Evolutionary conservation across 1,140 invertebrate genomes (phyloP).

Genomic region (Drosophila athabasca): DNA sequence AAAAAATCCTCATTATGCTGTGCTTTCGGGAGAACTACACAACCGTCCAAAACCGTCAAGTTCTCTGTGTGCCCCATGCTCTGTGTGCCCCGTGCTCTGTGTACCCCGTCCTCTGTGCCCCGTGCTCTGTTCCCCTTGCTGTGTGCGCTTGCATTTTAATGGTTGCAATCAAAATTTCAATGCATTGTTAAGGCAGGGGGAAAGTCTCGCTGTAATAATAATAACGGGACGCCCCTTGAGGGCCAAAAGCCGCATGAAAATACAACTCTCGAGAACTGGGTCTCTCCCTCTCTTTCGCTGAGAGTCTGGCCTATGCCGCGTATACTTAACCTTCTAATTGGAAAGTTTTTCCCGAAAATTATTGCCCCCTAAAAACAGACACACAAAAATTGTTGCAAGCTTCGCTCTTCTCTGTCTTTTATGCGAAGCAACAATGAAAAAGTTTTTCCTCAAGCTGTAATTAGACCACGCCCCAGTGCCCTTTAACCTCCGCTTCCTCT

Average conservation of each 20-base stretch:
- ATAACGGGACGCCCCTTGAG: too few species aligned
- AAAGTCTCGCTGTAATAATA: background rate
- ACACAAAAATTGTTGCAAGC: constrained; percentile 45
- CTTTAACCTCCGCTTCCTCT: constrained; percentile 1
- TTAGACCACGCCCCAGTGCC: constrained; percentile 51
- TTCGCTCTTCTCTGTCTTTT: constrained; percentile 24
- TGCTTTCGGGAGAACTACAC: constrained; percentile 13
- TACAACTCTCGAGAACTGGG: constrained; percentile 10
- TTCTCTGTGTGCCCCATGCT: background rate
- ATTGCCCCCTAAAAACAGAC: constrained; percentile 40
- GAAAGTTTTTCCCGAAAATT: constrained; percentile 54
- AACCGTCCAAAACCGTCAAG: constrained; percentile 10
- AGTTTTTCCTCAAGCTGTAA: constrained; percentile 60
- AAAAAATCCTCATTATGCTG: constrained; percentile 68
- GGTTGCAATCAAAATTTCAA: constrained; percentile 76
- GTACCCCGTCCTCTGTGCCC: constrained; percentile 5
- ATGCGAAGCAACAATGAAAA: constrained; percentile 58
- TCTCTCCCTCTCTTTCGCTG: too few species aligned
- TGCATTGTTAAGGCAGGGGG: constrained; percentile 56
- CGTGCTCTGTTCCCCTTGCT: background rate
- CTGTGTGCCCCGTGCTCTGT: constrained; percentile 14
- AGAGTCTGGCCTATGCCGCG: constrained; percentile 44
- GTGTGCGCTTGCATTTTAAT: constrained; percentile 71
- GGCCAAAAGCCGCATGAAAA: too few species aligned
- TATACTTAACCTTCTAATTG: constrained; percentile 73